A percentile compares a stretch with the other conserved stretches of the same genome.
phyloP scores from a whole-genome alignment of 2,797 vertebrate genomes.

The Loriculus beryllinus region DNA sequence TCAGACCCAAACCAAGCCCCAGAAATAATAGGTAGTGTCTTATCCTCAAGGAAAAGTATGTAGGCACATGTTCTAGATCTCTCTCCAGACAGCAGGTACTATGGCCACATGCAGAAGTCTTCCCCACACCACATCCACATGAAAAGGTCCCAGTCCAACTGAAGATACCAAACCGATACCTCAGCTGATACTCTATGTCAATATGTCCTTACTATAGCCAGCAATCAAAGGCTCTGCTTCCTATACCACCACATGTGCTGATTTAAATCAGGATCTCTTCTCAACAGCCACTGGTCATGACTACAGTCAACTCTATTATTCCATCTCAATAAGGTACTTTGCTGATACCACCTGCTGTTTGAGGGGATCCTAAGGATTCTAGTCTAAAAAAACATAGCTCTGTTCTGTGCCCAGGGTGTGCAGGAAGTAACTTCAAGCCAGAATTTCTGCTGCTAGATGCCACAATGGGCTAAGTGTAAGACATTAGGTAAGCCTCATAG shows the following conservation, averaged over 20 bases:
- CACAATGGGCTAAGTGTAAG: background rate
- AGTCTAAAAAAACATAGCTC: background rate
- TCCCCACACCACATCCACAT: background rate
- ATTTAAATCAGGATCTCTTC: background rate
- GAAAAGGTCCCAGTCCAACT: background rate
- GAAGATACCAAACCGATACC: background rate
- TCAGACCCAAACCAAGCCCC: background rate
- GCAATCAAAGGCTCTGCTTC: background rate
- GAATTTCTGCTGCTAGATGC: background rate
- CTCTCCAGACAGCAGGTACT: background rate
- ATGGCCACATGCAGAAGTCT: background rate
- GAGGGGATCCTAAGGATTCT: background rate
- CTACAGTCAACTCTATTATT: background rate
- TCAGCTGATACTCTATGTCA: background rate
- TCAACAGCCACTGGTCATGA: background rate
- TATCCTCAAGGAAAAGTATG: background rate
- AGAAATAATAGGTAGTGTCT: background rate
- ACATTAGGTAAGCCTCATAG: background rate
- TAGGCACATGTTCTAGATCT: background rate
- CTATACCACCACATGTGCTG: background rate
- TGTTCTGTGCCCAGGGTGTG: background rate
- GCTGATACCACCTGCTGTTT: background rate
- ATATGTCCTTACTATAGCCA: fast-evolving
- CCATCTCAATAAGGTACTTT: background rate
- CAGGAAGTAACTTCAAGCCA: background rate